phyloP scores from a whole-genome alignment of 2,888 invertebrate genomes.

The Diplolepis rosae region DNA sequence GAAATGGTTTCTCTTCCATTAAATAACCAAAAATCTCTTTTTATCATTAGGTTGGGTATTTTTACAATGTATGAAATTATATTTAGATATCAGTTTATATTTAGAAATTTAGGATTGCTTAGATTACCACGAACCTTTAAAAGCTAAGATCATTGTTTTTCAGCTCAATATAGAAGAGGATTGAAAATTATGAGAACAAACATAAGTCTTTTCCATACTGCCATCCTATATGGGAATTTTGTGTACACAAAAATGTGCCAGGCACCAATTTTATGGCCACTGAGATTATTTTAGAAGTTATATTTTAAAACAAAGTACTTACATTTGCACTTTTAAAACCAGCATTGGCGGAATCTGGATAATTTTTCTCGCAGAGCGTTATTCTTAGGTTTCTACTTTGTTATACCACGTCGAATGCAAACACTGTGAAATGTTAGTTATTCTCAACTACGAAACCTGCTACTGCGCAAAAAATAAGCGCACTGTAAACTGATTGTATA shows the following conservation, averaged over 20 bases:
- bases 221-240: not conserved
- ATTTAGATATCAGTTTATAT: not conserved
- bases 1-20: not conserved
- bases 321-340: not conserved
- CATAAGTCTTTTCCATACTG: not conserved
- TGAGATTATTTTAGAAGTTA: not conserved
- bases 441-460: conserved; percentile 31
- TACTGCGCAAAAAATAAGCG: conserved; percentile 52
- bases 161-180: not conserved
- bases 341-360: too few relatives aligned
- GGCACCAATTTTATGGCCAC: not conserved
- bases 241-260: not conserved
- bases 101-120: too few relatives aligned
- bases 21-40: not conserved
- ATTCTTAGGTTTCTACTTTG: conserved; percentile 59
- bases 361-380: conserved; percentile 37
- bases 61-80: not conserved
- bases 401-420: conserved; percentile 50
- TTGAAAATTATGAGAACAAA: not conserved
- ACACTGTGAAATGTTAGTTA: conserved; percentile 45
- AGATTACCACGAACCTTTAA: not conserved
- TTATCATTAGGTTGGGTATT: not conserved
- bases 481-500: conserved; percentile 73
- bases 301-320: not conserved
- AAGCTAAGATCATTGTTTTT: not conserved